Evolutionary conservation across 2,113 vertebrate species (phyloP), one percentile per base, ranked within the genome.

Genomic region (Orientallactaga bullata): DNA sequence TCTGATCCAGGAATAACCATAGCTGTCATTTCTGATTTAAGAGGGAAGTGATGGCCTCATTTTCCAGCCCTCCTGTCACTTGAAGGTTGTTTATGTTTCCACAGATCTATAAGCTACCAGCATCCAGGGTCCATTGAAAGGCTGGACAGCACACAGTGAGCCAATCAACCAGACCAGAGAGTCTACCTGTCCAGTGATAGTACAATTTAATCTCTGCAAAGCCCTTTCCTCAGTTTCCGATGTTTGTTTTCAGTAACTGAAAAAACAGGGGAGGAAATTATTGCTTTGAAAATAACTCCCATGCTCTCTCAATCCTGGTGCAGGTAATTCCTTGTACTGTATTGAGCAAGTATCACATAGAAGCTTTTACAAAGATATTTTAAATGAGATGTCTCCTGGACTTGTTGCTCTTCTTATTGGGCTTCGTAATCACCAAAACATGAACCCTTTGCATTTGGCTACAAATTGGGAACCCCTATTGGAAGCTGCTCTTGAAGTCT

Each of bases 21-120:
- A 47, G 16, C 37, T 92, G 13, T 79, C 74, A 47, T 78, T 63
- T 84, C 37, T 76, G 66, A 88, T 71, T 93, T 74, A 61, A 92
- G 51, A 83, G 13, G 37, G 60, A 63, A 13, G 15, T 80, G n/a
- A 94, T 79, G 82, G 90, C 60, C 23, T 94, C 73, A 89, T 91
- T 85, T 85, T 85, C 65, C 35, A 88, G 37, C 12, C 32, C 20
- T 76, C 39, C 32, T 88, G 8, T 89, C 80, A 83, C 78, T 51
- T 81, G 63, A 89, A 69, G 35, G 24, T 35, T 58, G 35, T 51
- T 77, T 78, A 85, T 47, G 37, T 88, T 91, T 90, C 47, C 39
- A 35, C 11, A 81, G 68, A 85, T 35, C 58, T 66, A 47, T 47
- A 47, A 73, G 30, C 73, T 72, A 79, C 13, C 76, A 65, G 30